Conservation (phyloP, 2,888 invertebrate genomes). For the Drosophila borealis region DNA sequence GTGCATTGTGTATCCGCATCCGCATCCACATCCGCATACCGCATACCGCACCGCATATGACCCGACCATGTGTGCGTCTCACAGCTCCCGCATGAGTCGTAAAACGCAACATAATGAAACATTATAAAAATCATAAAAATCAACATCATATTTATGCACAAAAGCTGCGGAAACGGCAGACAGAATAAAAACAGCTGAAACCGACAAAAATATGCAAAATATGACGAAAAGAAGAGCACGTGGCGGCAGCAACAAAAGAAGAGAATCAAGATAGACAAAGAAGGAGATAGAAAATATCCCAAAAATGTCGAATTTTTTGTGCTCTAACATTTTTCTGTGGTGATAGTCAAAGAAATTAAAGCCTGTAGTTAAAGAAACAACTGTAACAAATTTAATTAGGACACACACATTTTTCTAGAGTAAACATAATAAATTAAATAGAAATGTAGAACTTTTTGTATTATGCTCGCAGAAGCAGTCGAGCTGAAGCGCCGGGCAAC, state of each 20-base stretch:
- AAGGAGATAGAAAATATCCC: not conserved
- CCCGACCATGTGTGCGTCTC: constrained; percentile 37
- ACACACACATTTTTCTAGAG: too few relatives aligned
- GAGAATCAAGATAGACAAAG: too few relatives aligned
- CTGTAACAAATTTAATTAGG: too few relatives aligned
- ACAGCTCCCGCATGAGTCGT: constrained; percentile 71
- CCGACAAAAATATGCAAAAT: constrained; percentile 54
- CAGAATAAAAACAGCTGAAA: constrained; percentile 38
- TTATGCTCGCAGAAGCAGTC: too few relatives aligned
- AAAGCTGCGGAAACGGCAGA: constrained; percentile 41
- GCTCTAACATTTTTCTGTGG: not conserved
- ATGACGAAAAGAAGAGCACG: not conserved
- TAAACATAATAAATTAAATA: too few relatives aligned
- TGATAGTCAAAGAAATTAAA: too few relatives aligned
- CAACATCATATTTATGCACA: constrained; percentile 79
- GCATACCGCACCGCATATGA: constrained; percentile 41
- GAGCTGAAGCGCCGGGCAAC: too few relatives aligned
- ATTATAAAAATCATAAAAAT: constrained; percentile 81
- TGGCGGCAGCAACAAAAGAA: not conserved
- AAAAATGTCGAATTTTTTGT: not conserved
- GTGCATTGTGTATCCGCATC: constrained; percentile 58
- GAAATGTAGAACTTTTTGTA: too few relatives aligned
- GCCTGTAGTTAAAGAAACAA: too few relatives aligned
- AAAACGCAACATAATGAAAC: constrained; percentile 79
- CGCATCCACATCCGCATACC: constrained; percentile 33